Percentiles rank a stretch among this genome's conserved stretches.
phyloP scores from a whole-genome alignment of 2,113 vertebrate species.

The Lepus europaeus region DNA sequence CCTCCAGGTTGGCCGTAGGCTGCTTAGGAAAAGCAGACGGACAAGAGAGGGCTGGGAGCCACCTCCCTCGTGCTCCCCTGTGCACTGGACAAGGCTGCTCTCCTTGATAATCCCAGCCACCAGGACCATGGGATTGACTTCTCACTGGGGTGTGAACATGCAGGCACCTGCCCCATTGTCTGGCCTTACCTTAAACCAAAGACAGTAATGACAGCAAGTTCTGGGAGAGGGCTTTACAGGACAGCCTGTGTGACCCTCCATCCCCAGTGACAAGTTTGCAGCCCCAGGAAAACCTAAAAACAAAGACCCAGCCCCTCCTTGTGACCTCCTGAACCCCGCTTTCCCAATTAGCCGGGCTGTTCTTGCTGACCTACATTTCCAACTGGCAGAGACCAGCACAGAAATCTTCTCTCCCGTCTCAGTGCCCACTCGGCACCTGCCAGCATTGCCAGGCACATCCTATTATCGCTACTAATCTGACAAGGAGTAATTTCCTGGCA shows the following conservation, averaged over 20 bases:
- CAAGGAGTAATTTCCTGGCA: slow-evolving; percentile 65
- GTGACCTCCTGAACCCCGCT: neutral
- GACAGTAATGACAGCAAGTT: neutral
- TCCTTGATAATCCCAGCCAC: neutral
- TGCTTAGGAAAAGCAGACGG: neutral
- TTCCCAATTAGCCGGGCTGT: neutral
- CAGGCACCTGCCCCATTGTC: neutral
- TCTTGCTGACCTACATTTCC: slow-evolving; percentile 45
- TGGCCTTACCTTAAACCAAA: neutral
- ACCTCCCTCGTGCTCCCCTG: neutral
- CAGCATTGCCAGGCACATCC: neutral
- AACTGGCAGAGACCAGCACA: slow-evolving; percentile 40
- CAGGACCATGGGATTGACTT: neutral
- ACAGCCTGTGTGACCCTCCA: neutral
- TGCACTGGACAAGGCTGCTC: neutral
- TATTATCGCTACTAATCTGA: slow-evolving; percentile 60
- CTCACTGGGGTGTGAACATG: neutral
- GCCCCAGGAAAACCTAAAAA: neutral
- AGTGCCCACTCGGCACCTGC: neutral
- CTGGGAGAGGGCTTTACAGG: neutral
- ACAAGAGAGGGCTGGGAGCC: neutral
- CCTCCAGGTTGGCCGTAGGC: neutral
- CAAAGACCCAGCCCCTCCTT: neutral
- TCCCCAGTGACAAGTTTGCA: neutral
- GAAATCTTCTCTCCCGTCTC: slow-evolving; percentile 23